These are phyloP conservation scores for Tetragonula carbonaria DNA, from an alignment of 2,888 invertebrate species.

Conservation along the genomic window DNA sequence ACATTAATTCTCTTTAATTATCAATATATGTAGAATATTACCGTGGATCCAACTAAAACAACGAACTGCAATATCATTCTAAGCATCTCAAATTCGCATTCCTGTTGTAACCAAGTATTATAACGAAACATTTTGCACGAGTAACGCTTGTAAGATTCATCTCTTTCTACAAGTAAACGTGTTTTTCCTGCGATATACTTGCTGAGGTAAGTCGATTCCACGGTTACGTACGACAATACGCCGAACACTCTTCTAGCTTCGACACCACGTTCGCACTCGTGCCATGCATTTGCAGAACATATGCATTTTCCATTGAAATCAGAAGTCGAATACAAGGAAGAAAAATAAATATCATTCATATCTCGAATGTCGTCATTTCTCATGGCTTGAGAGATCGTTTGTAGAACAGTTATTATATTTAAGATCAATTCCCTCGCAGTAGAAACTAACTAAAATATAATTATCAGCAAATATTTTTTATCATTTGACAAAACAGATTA, in stretches of 20 bases:
- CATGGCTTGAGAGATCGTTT: constrained; percentile 79
- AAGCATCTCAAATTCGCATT: constrained; percentile 76
- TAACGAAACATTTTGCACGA: constrained; percentile 78
- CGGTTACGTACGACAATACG: constrained; percentile 73
- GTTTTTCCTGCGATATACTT: constrained; percentile 79
- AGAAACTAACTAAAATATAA: constrained; percentile 74
- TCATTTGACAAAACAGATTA: background rate
- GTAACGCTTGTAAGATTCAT: constrained; percentile 72
- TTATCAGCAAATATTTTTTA: background rate
- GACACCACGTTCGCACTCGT: constrained; percentile 80
- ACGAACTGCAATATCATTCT: constrained; percentile 78
- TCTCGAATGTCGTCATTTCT: constrained; percentile 82
- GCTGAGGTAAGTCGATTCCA: constrained; percentile 76
- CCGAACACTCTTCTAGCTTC: constrained; percentile 80
- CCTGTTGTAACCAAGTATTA: constrained; percentile 74
- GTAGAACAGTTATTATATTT: constrained; percentile 75
- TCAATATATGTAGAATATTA: constrained; percentile 58
- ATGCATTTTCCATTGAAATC: constrained; percentile 72
- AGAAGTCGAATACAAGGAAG: constrained; percentile 76
- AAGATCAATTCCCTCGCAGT: constrained; percentile 78
- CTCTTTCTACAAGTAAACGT: constrained; percentile 66
- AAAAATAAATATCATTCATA: constrained; percentile 82
- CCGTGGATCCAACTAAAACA: constrained; percentile 75
- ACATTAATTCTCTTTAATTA: background rate
- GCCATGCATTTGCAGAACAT: constrained; percentile 78